Conservation (phyloP, 1,140 invertebrate genomes). For the Thaumatotibia leucotreta region DNA sequence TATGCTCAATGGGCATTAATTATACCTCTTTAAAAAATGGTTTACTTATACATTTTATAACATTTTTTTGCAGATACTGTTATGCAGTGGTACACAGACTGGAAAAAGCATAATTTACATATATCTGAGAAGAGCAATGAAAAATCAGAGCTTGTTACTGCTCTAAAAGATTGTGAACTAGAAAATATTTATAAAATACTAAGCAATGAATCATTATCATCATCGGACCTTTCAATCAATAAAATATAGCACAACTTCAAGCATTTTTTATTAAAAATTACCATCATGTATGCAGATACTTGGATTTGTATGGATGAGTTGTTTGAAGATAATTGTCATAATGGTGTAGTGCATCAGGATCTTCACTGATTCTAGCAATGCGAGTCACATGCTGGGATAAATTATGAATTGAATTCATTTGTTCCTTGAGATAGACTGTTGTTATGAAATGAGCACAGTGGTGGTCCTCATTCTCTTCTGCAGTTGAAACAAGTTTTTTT, state of each 20-base stretch:
- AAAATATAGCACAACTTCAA: background rate
- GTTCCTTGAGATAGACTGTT: conserved; percentile 33
- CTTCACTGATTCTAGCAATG: conserved; percentile 18
- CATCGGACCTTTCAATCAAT: background rate
- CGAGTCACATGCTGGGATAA: conserved; percentile 24
- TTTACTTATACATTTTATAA: conserved; percentile 16
- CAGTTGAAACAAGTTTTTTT: conserved; percentile 25
- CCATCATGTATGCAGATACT: background rate
- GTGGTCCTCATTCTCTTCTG: conserved; percentile 30
- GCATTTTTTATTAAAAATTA: background rate
- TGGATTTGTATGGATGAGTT: conserved; percentile 21
- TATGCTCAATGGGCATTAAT: too few species aligned
- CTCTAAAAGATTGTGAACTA: conserved; percentile 32
- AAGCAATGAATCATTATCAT: conserved; percentile 10
- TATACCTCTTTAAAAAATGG: too few species aligned
- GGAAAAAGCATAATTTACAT: conserved; percentile 36
- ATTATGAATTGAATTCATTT: conserved; percentile 32
- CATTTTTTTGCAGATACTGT: conserved; percentile 38
- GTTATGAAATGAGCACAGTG: conserved; percentile 37
- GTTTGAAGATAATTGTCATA: conserved; percentile 28
- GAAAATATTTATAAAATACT: conserved; percentile 30
- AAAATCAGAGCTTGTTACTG: conserved; percentile 28
- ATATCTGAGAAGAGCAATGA: conserved; percentile 30
- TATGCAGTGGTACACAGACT: conserved; percentile 54
- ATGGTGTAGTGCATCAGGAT: conserved; percentile 27